Conservation (phyloP, 2,888 invertebrate genomes). For the Eupithecia pulchellata region DNA sequence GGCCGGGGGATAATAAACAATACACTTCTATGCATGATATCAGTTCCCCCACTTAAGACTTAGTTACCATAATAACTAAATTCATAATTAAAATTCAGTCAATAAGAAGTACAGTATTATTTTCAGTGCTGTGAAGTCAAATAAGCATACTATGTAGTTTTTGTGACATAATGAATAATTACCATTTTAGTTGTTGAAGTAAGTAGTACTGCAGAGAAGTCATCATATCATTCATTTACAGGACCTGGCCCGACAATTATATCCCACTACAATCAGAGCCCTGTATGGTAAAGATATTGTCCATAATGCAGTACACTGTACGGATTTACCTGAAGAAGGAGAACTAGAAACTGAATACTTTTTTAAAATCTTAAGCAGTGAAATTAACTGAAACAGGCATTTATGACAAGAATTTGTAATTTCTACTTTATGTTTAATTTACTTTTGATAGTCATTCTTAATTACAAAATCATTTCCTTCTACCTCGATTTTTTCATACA, state of each 20-base stretch:
- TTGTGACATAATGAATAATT: too few species aligned
- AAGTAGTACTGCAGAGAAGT: too few species aligned
- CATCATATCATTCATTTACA: too few species aligned
- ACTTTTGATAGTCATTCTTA: constrained; percentile 81
- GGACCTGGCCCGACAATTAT: constrained; percentile 86
- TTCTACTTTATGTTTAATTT: constrained; percentile 41
- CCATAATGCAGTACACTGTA: constrained; percentile 96
- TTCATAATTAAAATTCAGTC: too few species aligned
- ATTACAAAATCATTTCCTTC: constrained; percentile 90
- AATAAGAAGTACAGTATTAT: too few species aligned
- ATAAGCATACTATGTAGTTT: too few species aligned
- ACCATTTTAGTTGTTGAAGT: too few species aligned
- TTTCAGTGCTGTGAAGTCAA: too few species aligned
- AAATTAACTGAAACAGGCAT: constrained; percentile 25
- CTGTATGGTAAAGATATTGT: constrained; percentile 92
- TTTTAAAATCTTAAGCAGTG: constrained; percentile 87
- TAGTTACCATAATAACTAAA: too few species aligned
- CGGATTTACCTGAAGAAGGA: constrained; percentile 95
- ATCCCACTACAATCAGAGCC: constrained; percentile 93
- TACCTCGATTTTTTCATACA: constrained; percentile 91
- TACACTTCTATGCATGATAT: too few species aligned
- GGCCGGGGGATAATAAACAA: too few species aligned
- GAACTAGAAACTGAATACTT: constrained; percentile 91
- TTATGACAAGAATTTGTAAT: constrained; percentile 1
- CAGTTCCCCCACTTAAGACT: too few species aligned